Base-by-base conservation (phyloP, 2,113 vertebrate species). In the Gulo gulo region DNA sequence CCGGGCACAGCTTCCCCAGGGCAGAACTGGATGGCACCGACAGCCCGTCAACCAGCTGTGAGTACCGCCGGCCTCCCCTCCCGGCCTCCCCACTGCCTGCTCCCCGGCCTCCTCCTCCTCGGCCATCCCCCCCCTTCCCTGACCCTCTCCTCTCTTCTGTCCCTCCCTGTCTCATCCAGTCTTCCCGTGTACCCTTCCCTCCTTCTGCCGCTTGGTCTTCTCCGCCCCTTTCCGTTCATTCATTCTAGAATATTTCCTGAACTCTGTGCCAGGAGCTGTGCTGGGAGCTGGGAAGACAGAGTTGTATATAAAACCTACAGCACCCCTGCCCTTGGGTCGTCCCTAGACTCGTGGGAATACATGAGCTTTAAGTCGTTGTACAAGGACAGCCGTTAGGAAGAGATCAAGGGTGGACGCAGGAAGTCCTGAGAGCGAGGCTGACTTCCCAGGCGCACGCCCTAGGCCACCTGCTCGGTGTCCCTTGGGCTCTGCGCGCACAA, bases 11-110 rank as follows among this genome's bases (percentile, higher is more conserved):
- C 98, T 98, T 98, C 96, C 95, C 39, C 26, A 97, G 98, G 98
- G 98, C 84, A 0, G 97, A 98, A 86, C 96, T 98, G 98, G 97
- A 98, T 1, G 47, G 97, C 97, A 98, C 93, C 91, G 98, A 98
- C 98, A 99, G 98, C 98, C 98, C 69, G 0, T 98, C 98, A 7
- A 91, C 84, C 7, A 99, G 98, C 99, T 99, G 99, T 99, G 98
- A 99, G 99, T 99, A 99, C 98, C 94, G 0, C 12, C 96, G 39
- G 45, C 36, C 63, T 1, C n/a, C 24, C n/a, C 1, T 55, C 7
- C 80, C 21, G 4, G 1, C 26, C 39, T 1, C 4, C 1, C 1
- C 4, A 31, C 79, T 2, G 26, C 57, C 57, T 57, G 26, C 7
- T 16, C 81, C 24, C 63, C 1, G 6, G 31, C 63, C 63, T 67